Conservation (phyloP, 1,140 invertebrate genomes). For the Druon quercuslanigerum region DNA sequence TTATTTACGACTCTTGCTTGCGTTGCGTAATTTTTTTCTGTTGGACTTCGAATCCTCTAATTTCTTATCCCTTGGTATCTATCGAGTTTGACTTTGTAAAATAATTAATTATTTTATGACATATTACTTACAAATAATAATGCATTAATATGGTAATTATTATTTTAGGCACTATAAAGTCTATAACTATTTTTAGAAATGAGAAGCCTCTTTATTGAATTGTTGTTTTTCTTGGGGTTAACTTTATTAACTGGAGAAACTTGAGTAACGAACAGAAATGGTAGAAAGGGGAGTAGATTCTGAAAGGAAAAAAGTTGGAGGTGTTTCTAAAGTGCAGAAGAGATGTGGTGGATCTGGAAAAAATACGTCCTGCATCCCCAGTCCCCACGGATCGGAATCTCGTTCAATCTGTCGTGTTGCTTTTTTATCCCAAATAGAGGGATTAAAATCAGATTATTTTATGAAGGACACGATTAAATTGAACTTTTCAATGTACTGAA, state of each 20-base stretch:
- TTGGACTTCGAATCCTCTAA: neutral
- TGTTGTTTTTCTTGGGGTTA: neutral
- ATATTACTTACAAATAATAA: neutral
- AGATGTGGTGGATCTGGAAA: neutral
- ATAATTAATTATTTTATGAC: neutral
- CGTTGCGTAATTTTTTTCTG: neutral
- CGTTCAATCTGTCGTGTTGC: constrained; percentile 24
- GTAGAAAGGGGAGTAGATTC: constrained; percentile 12
- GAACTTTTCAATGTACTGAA: neutral
- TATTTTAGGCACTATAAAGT: neutral
- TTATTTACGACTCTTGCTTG: neutral
- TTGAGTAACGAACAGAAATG: neutral
- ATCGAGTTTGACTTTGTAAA: neutral
- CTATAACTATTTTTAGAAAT: no score
- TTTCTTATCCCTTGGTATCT: neutral
- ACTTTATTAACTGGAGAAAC: constrained; percentile 14
- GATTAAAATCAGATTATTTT: constrained; percentile 10
- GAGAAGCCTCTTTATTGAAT: constrained; percentile 2
- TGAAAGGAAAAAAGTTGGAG: constrained; percentile 1
- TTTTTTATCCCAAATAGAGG: neutral
- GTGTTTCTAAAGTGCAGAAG: constrained; percentile 1
- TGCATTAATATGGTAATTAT: neutral
- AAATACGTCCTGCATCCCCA: constrained; percentile 21
- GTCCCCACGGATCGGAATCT: constrained; percentile 15
- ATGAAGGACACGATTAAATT: neutral